Evolutionary conservation across 2,113 vertebrate genomes (phyloP).

Genomic region (Formicarius rufipectus): DNA sequence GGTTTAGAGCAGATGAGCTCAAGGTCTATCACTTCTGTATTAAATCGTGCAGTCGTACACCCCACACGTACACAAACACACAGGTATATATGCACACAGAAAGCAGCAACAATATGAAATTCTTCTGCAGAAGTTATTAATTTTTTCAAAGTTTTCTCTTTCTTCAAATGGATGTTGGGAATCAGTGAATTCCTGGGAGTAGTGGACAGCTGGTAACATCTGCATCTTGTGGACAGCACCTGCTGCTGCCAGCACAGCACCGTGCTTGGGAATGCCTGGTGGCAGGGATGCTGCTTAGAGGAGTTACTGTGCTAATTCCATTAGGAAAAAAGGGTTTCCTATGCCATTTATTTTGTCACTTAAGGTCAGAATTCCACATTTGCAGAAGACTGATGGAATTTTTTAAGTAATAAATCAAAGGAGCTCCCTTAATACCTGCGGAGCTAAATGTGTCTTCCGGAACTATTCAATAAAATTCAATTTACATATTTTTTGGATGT

Average conservation of each 20-base stretch:
- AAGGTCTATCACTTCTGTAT: not conserved
- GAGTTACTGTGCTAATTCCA: not conserved
- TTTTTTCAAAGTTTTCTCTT: not conserved
- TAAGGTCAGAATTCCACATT: not conserved
- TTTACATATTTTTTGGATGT: conserved; percentile 1
- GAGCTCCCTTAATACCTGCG: not conserved
- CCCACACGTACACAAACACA: not conserved
- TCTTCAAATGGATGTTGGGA: not conserved
- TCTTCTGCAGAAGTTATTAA: not conserved
- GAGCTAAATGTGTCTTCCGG: not conserved
- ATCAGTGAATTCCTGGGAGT: not conserved
- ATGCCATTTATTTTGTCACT: not conserved
- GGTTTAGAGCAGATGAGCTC: not conserved
- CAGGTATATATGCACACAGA: not conserved
- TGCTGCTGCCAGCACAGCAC: not conserved
- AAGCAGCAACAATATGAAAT: not conserved
- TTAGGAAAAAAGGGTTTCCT: not conserved
- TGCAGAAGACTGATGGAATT: not conserved
- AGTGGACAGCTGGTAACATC: not conserved
- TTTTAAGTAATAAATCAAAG: not conserved
- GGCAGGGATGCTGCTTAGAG: not conserved
- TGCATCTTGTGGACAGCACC: not conserved
- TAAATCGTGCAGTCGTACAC: not conserved
- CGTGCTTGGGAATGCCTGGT: not conserved
- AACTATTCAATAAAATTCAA: not conserved